phyloP scores from a whole-genome alignment of 2,888 invertebrate species.

The Stenchaetothrips biformis region DNA sequence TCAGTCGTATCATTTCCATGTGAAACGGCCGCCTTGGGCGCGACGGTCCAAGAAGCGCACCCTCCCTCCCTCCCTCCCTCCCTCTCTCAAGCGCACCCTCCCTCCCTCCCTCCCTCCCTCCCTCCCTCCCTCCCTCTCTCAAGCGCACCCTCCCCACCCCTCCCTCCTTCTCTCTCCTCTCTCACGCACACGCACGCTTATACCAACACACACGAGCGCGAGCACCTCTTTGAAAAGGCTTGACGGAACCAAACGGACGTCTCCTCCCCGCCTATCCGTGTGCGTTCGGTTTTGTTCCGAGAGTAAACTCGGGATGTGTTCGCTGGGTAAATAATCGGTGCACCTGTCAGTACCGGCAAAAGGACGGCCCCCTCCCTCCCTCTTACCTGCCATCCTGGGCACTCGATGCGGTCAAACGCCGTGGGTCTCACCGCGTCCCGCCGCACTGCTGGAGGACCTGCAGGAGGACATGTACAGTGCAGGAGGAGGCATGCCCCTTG shows the following conservation, averaged over 20 bases:
- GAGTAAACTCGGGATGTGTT: constrained; percentile 15
- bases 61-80: background rate
- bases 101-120: background rate
- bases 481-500: too few species aligned
- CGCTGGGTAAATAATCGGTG: constrained; percentile 19
- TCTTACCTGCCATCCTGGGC: too few species aligned
- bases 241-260: background rate
- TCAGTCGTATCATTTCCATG: background rate
- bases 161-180: too few species aligned
- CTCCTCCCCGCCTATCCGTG: background rate
- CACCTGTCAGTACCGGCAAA: background rate
- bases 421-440: too few species aligned
- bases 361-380: too few species aligned
- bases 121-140: too few species aligned
- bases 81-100: background rate
- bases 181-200: background rate
- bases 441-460: too few species aligned
- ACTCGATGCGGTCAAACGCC: too few species aligned
- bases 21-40: background rate
- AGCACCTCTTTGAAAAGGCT: background rate
- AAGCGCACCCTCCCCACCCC: background rate
- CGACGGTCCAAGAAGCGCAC: too few species aligned
- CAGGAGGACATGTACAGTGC: too few species aligned
- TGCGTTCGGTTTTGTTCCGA: constrained; percentile 20
- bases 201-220: background rate